Evolutionary conservation across 2,888 invertebrate species (phyloP).

Genomic region (Camptogramma bilineatum): DNA sequence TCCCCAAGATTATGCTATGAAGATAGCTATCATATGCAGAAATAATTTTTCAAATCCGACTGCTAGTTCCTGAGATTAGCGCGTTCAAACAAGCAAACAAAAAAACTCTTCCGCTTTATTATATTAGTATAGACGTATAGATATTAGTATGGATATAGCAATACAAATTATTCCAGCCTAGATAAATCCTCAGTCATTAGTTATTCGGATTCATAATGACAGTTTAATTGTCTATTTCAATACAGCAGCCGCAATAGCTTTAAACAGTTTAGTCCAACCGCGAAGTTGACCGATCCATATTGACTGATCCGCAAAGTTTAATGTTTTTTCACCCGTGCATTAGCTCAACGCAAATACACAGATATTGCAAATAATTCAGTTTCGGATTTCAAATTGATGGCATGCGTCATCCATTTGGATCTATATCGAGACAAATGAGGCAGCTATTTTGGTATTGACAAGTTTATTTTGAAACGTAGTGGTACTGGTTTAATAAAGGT

Average conservation of each 20-base stretch:
- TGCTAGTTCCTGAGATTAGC: no score
- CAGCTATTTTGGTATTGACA: slow-evolving; percentile 11
- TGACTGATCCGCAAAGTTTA: slow-evolving; percentile 23
- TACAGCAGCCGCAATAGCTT: slow-evolving; percentile 15
- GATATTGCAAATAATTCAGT: slow-evolving; percentile 19
- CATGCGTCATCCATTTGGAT: slow-evolving; percentile 27
- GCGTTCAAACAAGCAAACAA: no score
- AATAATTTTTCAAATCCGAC: no score
- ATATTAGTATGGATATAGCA: no score
- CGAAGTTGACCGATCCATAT: slow-evolving; percentile 25
- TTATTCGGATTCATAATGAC: slow-evolving; percentile 21
- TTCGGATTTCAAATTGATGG: slow-evolving; percentile 26
- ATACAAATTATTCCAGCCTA: not conserved
- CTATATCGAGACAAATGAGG: slow-evolving; percentile 19
- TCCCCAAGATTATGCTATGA: no score
- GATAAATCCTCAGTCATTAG: not conserved
- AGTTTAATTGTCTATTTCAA: slow-evolving; percentile 23
- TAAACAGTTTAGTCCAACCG: slow-evolving; percentile 23
- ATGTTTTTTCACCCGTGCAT: slow-evolving; percentile 30
- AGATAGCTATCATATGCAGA: no score
- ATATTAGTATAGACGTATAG: no score
- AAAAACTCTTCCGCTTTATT: no score
- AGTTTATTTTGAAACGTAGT: not conserved
- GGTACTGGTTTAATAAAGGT: not conserved
- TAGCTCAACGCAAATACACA: slow-evolving; percentile 23